Evolutionary conservation across 2,888 invertebrate genomes (phyloP).

Genomic region (Sialis lutaria): DNA sequence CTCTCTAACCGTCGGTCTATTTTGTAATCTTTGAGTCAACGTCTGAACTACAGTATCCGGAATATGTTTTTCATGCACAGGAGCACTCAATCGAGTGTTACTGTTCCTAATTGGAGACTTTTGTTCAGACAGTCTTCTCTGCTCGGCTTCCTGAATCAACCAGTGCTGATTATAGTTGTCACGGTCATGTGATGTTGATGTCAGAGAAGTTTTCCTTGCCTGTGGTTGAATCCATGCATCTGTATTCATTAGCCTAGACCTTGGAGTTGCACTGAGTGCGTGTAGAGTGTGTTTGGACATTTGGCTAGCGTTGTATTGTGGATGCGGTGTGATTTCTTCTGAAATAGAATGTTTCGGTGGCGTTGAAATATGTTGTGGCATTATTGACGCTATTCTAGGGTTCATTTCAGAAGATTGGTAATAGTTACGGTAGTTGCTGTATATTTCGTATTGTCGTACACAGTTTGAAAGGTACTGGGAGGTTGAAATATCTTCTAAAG

Average conservation of each 20-base stretch:
- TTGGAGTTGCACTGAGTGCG: conserved; percentile 58
- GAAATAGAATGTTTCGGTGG: conserved; percentile 24
- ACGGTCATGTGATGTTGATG: conserved; percentile 20
- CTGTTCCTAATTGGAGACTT: conserved; percentile 24
- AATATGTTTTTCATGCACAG: conserved; percentile 39
- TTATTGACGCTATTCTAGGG: conserved; percentile 18
- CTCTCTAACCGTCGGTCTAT: conserved; percentile 27
- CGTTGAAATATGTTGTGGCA: conserved; percentile 15
- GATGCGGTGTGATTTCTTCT: conserved; percentile 13
- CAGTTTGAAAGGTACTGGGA: conserved; percentile 15
- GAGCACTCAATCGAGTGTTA: conserved; percentile 19
- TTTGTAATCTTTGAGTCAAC: conserved; percentile 50
- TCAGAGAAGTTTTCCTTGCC: conserved; percentile 30
- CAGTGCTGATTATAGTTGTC: conserved; percentile 71
- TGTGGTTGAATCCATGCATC: conserved; percentile 57
- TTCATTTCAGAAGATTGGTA: conserved; percentile 1
- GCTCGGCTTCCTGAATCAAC: conserved; percentile 87
- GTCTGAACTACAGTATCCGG: conserved; percentile 54
- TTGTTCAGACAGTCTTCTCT: conserved; percentile 49
- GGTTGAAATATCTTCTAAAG: conserved; percentile 26
- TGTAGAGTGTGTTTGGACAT: conserved; percentile 55
- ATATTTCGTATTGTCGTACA: conserved; percentile 43
- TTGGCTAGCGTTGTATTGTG: conserved; percentile 24
- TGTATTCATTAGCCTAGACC: conserved; percentile 51
- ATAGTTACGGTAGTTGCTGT: conserved; percentile 6